Evolutionary conservation across 2,113 vertebrate species (phyloP).

Genomic region (Gila orcuttii): DNA sequence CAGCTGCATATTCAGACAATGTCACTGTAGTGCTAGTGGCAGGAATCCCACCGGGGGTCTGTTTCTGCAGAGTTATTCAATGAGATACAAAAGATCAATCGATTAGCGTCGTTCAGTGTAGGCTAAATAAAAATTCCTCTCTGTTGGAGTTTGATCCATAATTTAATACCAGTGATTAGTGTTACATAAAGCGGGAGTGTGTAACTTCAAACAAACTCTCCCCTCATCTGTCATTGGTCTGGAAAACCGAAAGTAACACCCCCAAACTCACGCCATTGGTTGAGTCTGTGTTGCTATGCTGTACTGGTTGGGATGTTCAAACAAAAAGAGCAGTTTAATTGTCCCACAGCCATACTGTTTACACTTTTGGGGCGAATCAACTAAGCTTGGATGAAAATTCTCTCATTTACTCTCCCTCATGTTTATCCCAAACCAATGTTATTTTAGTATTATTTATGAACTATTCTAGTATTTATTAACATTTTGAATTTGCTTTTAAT

Average conservation of each 20-base stretch:
- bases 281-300: not conserved
- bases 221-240: not conserved
- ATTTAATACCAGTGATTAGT: slow-evolving; percentile 3
- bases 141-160: not conserved
- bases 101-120: not conserved
- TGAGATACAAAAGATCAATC: not conserved
- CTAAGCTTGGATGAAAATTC: not conserved
- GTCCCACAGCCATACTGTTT: not conserved
- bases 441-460: not conserved
- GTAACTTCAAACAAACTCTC: not conserved
- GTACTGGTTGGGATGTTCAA: slow-evolving; percentile 1
- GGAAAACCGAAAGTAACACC: not conserved
- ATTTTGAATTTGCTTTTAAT: not conserved
- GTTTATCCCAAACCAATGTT: not conserved
- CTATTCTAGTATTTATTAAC: not conserved
- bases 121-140: not conserved
- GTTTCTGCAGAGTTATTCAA: slow-evolving; percentile 22
- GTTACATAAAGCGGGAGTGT: not conserved
- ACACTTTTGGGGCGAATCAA: not conserved
- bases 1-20: slow-evolving; percentile 35
- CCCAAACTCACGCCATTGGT: not conserved
- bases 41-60: not conserved
- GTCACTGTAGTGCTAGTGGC: slow-evolving; percentile 11
- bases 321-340: not conserved
- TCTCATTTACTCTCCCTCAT: not conserved